Conservation (phyloP, 2,888 invertebrate species). For the Xylota segnis region DNA sequence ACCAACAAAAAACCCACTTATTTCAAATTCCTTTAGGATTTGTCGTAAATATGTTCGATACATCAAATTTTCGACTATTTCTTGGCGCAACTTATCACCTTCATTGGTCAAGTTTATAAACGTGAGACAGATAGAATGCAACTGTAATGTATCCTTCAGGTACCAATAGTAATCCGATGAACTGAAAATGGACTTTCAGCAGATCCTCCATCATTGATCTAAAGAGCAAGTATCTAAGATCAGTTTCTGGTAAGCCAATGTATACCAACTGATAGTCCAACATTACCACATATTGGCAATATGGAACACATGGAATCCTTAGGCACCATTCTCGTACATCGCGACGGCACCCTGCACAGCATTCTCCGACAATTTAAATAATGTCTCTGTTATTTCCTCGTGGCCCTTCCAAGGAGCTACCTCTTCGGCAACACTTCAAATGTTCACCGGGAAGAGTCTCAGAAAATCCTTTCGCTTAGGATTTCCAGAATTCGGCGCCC, state of each 20-base stretch:
- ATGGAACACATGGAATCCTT: conserved; percentile 82
- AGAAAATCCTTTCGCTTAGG: conserved; percentile 83
- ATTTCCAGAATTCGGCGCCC: conserved; percentile 83
- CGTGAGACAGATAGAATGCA: too few relatives aligned
- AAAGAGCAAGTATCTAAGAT: conserved; percentile 82
- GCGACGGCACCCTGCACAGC: conserved; percentile 81
- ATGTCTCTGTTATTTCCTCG: conserved; percentile 83
- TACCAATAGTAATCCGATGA: conserved; percentile 82
- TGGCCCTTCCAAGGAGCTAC: conserved; percentile 83
- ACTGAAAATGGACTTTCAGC: conserved; percentile 82
- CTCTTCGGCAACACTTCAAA: conserved; percentile 82
- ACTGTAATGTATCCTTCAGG: conserved; percentile 81
- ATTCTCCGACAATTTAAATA: conserved; percentile 82
- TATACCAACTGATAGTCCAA: conserved; percentile 83
- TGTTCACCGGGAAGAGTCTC: conserved; percentile 82
- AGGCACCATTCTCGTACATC: conserved; percentile 80
- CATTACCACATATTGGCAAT: conserved; percentile 83
- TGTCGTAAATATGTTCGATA: conserved; percentile 80
- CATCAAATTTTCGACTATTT: conserved; percentile 82
- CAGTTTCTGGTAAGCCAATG: conserved; percentile 83
- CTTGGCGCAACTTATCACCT: conserved; percentile 81
- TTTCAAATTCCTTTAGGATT: conserved; percentile 82
- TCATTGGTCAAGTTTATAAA: conserved; percentile 80
- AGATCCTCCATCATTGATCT: conserved; percentile 83
- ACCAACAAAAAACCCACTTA: conserved; percentile 83